Evolutionary conservation across 2,888 invertebrate genomes (phyloP), one percentile per base, ranked within the genome.

Genomic region (Papilio gigon): DNA sequence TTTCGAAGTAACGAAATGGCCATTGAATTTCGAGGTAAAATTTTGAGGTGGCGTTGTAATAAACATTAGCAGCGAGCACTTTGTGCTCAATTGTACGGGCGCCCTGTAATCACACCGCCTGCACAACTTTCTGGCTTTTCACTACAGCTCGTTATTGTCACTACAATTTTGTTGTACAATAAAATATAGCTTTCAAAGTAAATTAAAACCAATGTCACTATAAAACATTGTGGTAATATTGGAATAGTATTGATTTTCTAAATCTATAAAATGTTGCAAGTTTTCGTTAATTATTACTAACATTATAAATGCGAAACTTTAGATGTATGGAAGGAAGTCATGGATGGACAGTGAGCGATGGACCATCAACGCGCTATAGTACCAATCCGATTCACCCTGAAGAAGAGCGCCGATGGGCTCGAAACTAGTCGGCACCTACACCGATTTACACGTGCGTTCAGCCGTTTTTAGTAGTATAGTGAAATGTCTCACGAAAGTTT

Each of bases 11-110:
- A 56, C 17, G 30, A n/a, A 56, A 56, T 17, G 27, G 17, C 53
- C 30, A 17, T 56, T 56, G 53, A 56, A 56, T 56, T 56, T 56
- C 30, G n/a, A 53, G 8, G 17, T 56, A 56, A n/a, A 17, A 56
- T 56, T 56, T 56, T 30, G 30, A 56, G 30, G 30, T 17, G 53
- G 53, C 53, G 53, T 56, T 56, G 53, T 56, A 53, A 30, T 53
- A 56, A 56, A 56, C 53, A 30, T 56, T 56, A 56, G n/a, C 53
- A 30, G 9, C 9, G 30, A 56, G 30, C 53, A 56, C 53, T 56
- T 56, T 56, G 27, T 30, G 53, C 53, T 27, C 30, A 30, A 56
- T 30, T 17, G 53, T 56, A 56, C 53, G 30, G n/a, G 30, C 53
- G 30, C 30, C 53, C 53, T 56, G 30, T 56, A 56, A 56, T 56